Base-by-base conservation (phyloP, 2,888 invertebrate genomes). In the Automeris io region DNA sequence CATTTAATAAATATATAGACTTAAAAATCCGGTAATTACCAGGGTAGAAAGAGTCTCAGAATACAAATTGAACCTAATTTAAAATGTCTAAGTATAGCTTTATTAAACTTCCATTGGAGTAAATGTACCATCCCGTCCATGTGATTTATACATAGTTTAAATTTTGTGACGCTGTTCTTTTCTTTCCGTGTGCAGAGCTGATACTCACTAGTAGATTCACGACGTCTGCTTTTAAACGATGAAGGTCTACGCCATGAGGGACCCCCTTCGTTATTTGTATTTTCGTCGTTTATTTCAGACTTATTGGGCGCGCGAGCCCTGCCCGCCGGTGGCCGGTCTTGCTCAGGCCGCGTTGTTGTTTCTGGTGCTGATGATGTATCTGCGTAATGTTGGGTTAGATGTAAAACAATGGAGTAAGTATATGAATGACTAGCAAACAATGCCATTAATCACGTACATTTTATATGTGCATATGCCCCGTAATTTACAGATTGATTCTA, bases 181-280 rank as follows among this genome's bases (percentile, higher is more conserved):
- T 5, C n/a, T 2, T 8, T 31, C n/a, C n/a, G n/a, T 1, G n/a
- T 5, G 1, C 16, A 12, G 6, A 11, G n/a, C 34, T 9, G 9
- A 34, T 57, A 74, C 82, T 78, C 44, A 80, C 78, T 68, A 39
- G 65, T 50, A 8, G 64, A 40, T 25, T 82, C 83, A 39, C 70
- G 66, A 35, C 75, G 75, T 37, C 69, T 61, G 46, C 59, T 72
- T 11, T 82, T 59, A 62, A 82, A 76, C 4, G 81, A 81, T 2
- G 76, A 73, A 2, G 80, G 75, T 2, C 83, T 61, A 0, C 87
- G 72, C 87, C 87, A 86, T 3, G 83, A 79, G 0, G 85, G 85
- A n/a, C n/a, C n/a, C n/a, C 75, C 49, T 13, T 82, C 85, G 35
- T 80, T 80, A 3, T 46, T 7, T 41, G 41, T 3, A 54, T 47